Evolutionary conservation across 30 jellyfish, hydroid and myxozoan species (phyloP).

Genomic region (Euphysa ruthae): DNA sequence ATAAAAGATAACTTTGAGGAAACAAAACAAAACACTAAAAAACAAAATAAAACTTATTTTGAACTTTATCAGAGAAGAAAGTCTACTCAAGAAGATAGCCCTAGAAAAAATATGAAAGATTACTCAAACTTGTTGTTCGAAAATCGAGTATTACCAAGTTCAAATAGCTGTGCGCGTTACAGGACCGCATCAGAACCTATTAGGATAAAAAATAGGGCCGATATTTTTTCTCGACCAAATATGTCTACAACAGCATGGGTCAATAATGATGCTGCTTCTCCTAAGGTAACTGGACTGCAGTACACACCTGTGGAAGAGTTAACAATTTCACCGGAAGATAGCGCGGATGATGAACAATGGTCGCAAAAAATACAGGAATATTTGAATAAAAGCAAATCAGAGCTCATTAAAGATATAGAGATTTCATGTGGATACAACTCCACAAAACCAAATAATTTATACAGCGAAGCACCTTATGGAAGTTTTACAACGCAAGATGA

Average conservation of each 20-base stretch:
- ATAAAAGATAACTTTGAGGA: too few species aligned
- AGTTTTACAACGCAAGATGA: too few species aligned
- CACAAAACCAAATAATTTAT: not conserved
- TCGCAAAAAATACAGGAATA: not conserved
- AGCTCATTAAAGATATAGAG: not conserved
- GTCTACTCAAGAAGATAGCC: not conserved
- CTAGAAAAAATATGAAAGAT: not conserved
- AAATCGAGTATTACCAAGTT: not conserved
- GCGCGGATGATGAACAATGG: not conserved
- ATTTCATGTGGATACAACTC: not conserved
- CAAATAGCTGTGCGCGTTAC: not conserved
- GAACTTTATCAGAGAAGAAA: too few species aligned
- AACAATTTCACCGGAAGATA: not conserved
- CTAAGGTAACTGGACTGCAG: not conserved
- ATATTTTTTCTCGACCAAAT: not conserved
- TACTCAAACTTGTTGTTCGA: too few species aligned
- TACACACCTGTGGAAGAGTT: not conserved
- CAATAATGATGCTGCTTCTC: not conserved
- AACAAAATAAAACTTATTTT: too few species aligned
- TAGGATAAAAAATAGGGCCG: not conserved
- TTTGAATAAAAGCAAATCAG: not conserved
- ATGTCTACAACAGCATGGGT: not conserved
- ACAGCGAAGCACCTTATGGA: not conserved
- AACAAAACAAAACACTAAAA: too few species aligned
- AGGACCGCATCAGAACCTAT: not conserved